A percentile compares a stretch with the other conserved stretches of the same genome.
phyloP scores from a whole-genome alignment of 2,797 vertebrate species.

The Sebastes elongatus region DNA sequence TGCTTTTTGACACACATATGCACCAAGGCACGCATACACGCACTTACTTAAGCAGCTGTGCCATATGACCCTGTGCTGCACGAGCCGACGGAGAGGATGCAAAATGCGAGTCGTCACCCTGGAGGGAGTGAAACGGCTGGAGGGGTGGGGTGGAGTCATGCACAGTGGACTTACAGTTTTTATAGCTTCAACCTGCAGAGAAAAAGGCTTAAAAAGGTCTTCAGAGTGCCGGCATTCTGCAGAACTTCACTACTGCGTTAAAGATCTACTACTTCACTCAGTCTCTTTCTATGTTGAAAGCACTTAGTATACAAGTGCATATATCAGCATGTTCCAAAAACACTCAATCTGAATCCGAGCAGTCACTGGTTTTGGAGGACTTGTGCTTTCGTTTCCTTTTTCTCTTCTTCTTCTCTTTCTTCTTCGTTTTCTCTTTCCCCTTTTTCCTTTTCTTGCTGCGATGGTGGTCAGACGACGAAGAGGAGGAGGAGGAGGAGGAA shows the following conservation, averaged over 20 bases:
- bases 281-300: background rate
- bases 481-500: constrained; percentile 76
- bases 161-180: constrained; percentile 43
- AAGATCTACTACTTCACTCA: constrained; percentile 4
- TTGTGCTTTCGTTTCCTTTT: constrained; percentile 86
- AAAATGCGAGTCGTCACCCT: constrained; percentile 32
- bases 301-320: background rate
- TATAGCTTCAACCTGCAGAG: constrained; percentile 22
- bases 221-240: constrained; percentile 13
- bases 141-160: constrained; percentile 49
- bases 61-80: constrained; percentile 18
- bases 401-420: constrained; percentile 88
- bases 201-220: constrained; percentile 26
- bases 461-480: constrained; percentile 62
- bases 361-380: constrained; percentile 84
- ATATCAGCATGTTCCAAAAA: background rate
- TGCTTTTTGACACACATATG: constrained; percentile 36
- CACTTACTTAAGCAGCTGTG: constrained; percentile 18
- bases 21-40: constrained; percentile 14
- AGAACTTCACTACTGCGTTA: background rate
- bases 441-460: constrained; percentile 88
- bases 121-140: constrained; percentile 29
- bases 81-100: constrained; percentile 36
- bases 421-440: constrained; percentile 83
- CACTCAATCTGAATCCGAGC: constrained; percentile 85